Conservation (phyloP, 2,797 vertebrate genomes). For the Premnoplex brunnescens region DNA sequence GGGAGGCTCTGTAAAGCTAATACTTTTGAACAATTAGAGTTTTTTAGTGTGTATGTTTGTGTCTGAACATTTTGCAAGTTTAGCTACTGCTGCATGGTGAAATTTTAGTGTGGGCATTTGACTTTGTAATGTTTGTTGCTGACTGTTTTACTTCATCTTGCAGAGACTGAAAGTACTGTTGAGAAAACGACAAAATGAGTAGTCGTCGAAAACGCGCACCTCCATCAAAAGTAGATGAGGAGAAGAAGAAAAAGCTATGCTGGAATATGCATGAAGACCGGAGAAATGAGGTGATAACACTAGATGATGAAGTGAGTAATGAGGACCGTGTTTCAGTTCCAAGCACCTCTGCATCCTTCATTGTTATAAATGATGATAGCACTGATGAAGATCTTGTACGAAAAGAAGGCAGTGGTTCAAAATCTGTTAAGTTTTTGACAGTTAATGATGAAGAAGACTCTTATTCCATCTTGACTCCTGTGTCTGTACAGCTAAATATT, state of each 20-base stretch:
- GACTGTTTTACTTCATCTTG: not conserved
- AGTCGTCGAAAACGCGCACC: conserved; percentile 87
- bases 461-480: conserved; percentile 61
- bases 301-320: conserved; percentile 49
- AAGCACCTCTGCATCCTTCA: conserved; percentile 51
- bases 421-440: conserved; percentile 34
- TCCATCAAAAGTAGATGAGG: conserved; percentile 88
- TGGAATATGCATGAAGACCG: conserved; percentile 97
- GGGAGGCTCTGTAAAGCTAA: not conserved
- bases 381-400: conserved; percentile 40
- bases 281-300: conserved; percentile 61
- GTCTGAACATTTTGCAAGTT: not conserved
- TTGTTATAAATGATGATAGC: conserved; percentile 56
- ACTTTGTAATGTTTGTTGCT: not conserved
- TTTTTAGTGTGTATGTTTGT: not conserved
- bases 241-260: conserved; percentile 83
- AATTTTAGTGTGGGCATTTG: not conserved
- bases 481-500: conserved; percentile 75
- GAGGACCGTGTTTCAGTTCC: conserved; percentile 42
- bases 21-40: not conserved
- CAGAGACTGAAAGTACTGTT: not conserved
- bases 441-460: conserved; percentile 63
- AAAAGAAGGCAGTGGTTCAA: conserved; percentile 14
- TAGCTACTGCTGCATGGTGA: not conserved
- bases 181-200: conserved; percentile 81